A percentile compares a stretch with the other conserved stretches of the same genome.
Conservation (phyloP, 1,140 invertebrate species). For the Drusus annulatus region DNA sequence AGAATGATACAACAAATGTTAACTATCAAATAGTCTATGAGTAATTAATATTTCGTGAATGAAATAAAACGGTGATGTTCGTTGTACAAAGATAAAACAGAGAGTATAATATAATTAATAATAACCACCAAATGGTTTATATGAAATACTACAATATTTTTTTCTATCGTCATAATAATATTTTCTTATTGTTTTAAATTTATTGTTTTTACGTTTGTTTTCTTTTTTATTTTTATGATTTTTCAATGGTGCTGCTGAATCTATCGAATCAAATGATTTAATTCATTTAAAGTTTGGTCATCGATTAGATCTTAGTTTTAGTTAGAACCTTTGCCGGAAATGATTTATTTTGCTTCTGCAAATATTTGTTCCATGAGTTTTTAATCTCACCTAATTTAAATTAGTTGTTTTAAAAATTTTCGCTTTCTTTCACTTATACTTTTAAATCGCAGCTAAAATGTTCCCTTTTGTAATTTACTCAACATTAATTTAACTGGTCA, state of each 20-base stretch:
- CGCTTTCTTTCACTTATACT: no score
- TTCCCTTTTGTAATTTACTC: no score
- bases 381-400: no score
- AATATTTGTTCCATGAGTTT: no score
- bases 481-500: no score
- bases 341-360: no score
- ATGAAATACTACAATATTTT: background rate
- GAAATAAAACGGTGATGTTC: slow-evolving; percentile 32
- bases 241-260: slow-evolving; percentile 29
- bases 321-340: no score
- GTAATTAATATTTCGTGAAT: slow-evolving; percentile 31
- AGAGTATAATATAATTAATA: slow-evolving; percentile 24
- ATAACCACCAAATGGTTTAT: slow-evolving; percentile 2
- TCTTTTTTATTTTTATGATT: background rate
- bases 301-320: background rate
- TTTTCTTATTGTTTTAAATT: background rate
- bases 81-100: slow-evolving; percentile 36
- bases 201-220: background rate
- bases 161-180: slow-evolving; percentile 1
- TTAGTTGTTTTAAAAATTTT: no score
- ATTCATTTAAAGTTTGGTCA: background rate
- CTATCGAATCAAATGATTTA: slow-evolving; percentile 16
- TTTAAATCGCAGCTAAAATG: no score
- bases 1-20: slow-evolving; percentile 73
- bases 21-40: slow-evolving; percentile 35